Evolutionary conservation across 2,888 invertebrate genomes (phyloP).

Genomic region (Nematopogon swammerdamellus): DNA sequence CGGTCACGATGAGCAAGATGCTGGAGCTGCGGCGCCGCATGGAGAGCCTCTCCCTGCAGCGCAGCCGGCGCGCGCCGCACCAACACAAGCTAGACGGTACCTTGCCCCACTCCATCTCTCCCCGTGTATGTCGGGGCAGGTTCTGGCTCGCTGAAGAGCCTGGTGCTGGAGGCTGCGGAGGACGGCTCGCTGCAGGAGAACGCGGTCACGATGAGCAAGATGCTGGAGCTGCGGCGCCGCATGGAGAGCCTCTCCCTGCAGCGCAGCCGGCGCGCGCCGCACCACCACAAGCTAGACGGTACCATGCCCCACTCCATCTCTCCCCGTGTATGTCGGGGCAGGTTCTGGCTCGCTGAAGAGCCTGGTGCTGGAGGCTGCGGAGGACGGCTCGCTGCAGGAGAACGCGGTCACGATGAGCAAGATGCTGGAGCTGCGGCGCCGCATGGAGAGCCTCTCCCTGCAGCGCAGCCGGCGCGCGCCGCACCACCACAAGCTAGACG

Average conservation of each 20-base stretch:
- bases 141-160: conserved; percentile 3
- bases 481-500: too few species aligned
- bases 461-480: conserved; percentile 14
- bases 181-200: conserved; percentile 60
- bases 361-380: conserved; percentile 19
- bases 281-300: too few species aligned
- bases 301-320: too few species aligned
- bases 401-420: conserved; percentile 67
- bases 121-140: too few species aligned
- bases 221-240: conserved; percentile 58
- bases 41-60: conserved; percentile 36
- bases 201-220: conserved; percentile 65
- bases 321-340: too few species aligned
- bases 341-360: conserved; percentile 4
- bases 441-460: conserved; percentile 50
- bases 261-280: conserved; percentile 12
- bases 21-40: conserved; percentile 58
- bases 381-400: conserved; percentile 54
- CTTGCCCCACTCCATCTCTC: too few species aligned
- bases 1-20: conserved; percentile 66
- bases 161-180: conserved; percentile 21
- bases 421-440: conserved; percentile 59
- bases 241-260: conserved; percentile 47
- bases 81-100: too few species aligned
- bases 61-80: conserved; percentile 8